A percentile compares a stretch with the other conserved stretches of the same genome.
phyloP scores from a whole-genome alignment of 2,113 vertebrate species.

The Rhabdomys dilectus region DNA sequence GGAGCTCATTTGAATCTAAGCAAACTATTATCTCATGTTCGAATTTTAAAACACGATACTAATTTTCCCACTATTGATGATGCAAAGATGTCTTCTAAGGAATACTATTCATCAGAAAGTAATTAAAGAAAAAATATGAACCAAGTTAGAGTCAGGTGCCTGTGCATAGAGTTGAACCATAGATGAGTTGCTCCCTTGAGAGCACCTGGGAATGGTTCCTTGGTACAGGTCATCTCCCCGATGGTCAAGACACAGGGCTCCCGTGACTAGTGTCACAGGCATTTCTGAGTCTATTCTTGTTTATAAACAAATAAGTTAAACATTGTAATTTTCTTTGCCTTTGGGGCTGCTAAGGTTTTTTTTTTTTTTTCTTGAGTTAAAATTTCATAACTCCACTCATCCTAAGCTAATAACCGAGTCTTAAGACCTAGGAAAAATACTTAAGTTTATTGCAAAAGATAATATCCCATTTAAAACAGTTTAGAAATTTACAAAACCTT shows the following conservation, averaged over 20 bases:
- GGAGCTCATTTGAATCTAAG: neutral
- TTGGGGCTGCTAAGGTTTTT: neutral
- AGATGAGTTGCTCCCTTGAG: neutral
- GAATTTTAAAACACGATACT: neutral
- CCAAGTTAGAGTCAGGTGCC: neutral
- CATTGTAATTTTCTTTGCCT: neutral
- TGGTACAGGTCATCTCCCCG: neutral
- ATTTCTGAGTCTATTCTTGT: neutral
- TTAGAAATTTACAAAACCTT: slow-evolving; percentile 85
- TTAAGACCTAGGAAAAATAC: slow-evolving; percentile 83
- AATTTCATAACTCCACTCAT: slow-evolving; percentile 42
- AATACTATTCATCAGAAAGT: neutral
- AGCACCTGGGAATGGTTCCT: neutral
- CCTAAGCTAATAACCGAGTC: slow-evolving; percentile 78
- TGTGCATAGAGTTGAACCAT: neutral
- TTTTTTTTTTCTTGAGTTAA: slow-evolving; percentile 10
- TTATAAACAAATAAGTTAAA: neutral
- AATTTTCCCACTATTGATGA: neutral
- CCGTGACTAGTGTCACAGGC: no score
- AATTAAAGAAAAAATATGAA: neutral
- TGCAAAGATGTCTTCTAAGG: neutral
- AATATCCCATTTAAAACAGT: slow-evolving; percentile 84
- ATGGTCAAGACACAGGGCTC: neutral
- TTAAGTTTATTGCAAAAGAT: slow-evolving; percentile 87
- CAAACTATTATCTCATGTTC: slow-evolving; percentile 18